These are phyloP conservation scores for Acanthornis magna DNA, from an alignment of 2,797 vertebrate genomes.

Conservation along the genomic window DNA sequence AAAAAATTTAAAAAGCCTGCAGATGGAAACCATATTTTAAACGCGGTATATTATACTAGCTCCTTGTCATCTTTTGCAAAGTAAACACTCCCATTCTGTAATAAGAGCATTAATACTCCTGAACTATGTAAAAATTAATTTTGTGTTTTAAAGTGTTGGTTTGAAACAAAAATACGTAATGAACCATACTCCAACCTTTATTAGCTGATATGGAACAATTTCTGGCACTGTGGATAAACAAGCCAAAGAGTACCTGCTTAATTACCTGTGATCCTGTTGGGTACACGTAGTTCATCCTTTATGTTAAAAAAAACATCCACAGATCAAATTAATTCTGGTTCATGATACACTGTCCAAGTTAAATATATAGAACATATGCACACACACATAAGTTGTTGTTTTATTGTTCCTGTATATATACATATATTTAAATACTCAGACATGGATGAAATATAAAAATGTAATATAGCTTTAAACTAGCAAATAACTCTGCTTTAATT, in stretches of 20 bases:
- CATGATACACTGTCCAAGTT: neutral
- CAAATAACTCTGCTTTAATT: constrained; percentile 29
- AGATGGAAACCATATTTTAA: neutral
- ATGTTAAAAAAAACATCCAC: neutral
- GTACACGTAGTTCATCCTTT: neutral
- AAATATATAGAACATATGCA: neutral
- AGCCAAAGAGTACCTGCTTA: neutral
- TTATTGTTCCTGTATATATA: neutral
- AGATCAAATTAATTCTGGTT: neutral
- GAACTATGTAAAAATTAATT: neutral
- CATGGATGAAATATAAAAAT: neutral
- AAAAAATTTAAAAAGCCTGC: neutral
- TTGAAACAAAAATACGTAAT: neutral
- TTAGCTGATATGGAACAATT: neutral
- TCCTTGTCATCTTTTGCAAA: neutral
- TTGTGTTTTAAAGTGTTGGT: neutral
- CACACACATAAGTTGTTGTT: neutral
- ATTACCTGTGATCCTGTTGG: neutral
- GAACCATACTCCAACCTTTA: neutral
- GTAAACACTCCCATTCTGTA: neutral
- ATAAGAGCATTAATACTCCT: neutral
- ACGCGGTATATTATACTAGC: neutral
- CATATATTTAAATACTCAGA: neutral
- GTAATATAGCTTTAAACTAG: neutral
- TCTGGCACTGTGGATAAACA: neutral